phyloP scores from a whole-genome alignment of 2,888 invertebrate genomes.

The Myopa tessellatipennis region DNA sequence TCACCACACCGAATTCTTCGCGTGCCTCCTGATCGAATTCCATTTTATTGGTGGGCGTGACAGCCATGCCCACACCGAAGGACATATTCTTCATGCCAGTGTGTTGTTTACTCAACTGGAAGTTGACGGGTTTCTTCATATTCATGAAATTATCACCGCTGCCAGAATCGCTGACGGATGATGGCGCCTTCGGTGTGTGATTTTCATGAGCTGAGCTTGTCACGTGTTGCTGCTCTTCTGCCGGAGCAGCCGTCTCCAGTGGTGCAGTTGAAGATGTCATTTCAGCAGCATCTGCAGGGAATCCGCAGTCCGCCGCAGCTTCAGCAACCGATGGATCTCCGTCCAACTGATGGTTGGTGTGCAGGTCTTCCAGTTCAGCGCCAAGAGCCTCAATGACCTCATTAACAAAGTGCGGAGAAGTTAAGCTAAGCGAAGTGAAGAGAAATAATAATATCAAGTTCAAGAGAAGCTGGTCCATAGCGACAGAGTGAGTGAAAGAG shows the following conservation, averaged over 20 bases:
- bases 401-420: slow-evolving; percentile 9
- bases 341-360: slow-evolving; percentile 42
- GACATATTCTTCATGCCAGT: slow-evolving; percentile 68
- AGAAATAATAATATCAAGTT: slow-evolving; percentile 4
- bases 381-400: slow-evolving; percentile 46
- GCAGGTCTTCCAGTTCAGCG: slow-evolving; percentile 49
- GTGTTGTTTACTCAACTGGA: slow-evolving; percentile 65
- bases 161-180: slow-evolving; percentile 41
- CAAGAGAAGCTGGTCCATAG: background rate
- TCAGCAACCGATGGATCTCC: slow-evolving; percentile 25
- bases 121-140: slow-evolving; percentile 57
- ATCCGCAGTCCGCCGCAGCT: slow-evolving; percentile 3
- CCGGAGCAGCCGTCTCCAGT: slow-evolving; percentile 11
- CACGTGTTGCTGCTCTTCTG: background rate
- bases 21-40: slow-evolving; percentile 65
- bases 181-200: slow-evolving; percentile 37
- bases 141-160: slow-evolving; percentile 45
- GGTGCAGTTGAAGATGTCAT: slow-evolving; percentile 33
- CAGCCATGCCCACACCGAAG: slow-evolving; percentile 66
- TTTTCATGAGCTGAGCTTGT: slow-evolving; percentile 31
- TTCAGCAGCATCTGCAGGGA: slow-evolving; percentile 38
- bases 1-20: slow-evolving; percentile 65
- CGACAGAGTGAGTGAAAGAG: no score
- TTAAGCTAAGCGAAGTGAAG: background rate
- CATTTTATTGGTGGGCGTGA: slow-evolving; percentile 67